Base-by-base conservation (phyloP, 2,797 vertebrate species). In the Muscicapa comitata region DNA sequence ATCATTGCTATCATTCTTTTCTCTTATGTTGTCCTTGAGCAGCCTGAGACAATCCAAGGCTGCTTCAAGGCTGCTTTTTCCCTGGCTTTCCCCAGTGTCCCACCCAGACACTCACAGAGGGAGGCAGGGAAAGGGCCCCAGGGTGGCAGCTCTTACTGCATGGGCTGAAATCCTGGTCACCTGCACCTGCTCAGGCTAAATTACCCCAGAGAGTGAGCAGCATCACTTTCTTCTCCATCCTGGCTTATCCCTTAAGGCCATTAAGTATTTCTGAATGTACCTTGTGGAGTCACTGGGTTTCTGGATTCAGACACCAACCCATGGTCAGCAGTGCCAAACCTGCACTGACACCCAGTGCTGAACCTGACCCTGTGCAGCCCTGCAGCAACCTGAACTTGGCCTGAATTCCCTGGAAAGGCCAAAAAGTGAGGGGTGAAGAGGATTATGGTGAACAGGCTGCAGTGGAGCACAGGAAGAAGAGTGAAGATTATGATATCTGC, bases 371-470 rank as follows among this genome's bases (percentile, higher is more conserved):
- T 33, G 9, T 2, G 2, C 0, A 28, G 43, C 16, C 45, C 57
- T 48, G 48, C 26, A 4, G 33, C 3, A 10, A 5, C 14, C 43
- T 5, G 1, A 29, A 1, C 8, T 4, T 2, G 0, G 4, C 25
- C 33, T 7, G 20, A 18, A 5, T 57, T 72, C 38, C 11, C 47
- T 10, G 37, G 18, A 8, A 58, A 2, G 19, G 15, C 10, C 40
- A 54, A 58, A 13, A 29, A 11, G 3, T 9, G 31, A 17, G 25
- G 15, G 0, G 0, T 42, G 71, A 67, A 53, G 50, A 51, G 20
- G 16, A 24, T 17, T 21, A 3, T 13, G 7, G 14, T 19, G 13
- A 71, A 6, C 9, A 42, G 20, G 14, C 9, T 10, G 10, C 20
- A 3, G 8, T 7, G 24, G 12, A 29, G 21, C 2, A 25, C 9